Evolutionary conservation across 2,797 vertebrate species (phyloP).

Genomic region (Manis javanica): DNA sequence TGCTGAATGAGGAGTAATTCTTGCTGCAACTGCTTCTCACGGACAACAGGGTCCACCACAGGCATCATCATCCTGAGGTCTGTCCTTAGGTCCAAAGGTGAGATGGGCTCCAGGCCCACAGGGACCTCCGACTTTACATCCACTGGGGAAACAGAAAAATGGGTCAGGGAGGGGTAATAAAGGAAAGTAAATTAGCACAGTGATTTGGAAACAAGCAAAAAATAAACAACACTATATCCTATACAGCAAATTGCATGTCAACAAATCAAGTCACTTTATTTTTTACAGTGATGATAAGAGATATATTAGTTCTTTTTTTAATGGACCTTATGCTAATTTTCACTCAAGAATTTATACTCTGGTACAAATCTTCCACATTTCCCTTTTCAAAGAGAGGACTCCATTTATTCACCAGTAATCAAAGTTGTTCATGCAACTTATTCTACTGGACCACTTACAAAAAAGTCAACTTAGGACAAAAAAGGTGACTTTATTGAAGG

Average conservation of each 20-base stretch:
- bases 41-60: slow-evolving; percentile 93
- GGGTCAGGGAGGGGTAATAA: background rate
- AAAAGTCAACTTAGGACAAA: slow-evolving; percentile 17
- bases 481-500: background rate
- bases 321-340: background rate
- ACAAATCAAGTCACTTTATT: background rate
- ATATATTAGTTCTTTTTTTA: background rate
- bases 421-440: background rate
- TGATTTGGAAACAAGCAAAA: background rate
- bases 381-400: background rate
- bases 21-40: slow-evolving; percentile 97
- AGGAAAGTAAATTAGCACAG: background rate
- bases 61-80: slow-evolving; percentile 97
- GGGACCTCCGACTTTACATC: slow-evolving; percentile 95
- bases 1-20: slow-evolving; percentile 98
- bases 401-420: background rate
- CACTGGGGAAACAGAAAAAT: slow-evolving; percentile 84
- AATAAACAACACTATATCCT: background rate
- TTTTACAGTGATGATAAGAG: background rate
- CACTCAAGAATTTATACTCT: background rate
- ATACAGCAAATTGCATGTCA: background rate
- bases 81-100: slow-evolving; percentile 95
- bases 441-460: background rate
- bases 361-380: background rate
- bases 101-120: slow-evolving; percentile 91